Conservation (phyloP, 2,113 vertebrate species). For the Eulemur macaco region DNA sequence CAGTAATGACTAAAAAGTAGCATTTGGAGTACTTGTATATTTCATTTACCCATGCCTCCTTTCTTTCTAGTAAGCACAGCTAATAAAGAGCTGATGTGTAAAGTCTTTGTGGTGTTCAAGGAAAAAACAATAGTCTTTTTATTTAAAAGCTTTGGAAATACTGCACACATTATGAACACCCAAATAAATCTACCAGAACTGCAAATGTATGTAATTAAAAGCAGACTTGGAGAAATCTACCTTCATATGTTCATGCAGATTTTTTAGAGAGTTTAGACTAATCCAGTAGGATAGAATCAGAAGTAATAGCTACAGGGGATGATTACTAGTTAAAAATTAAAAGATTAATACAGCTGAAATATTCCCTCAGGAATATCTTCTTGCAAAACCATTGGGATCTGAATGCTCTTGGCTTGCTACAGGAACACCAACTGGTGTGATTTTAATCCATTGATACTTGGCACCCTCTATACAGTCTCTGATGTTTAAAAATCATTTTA, state of each 20-base stretch:
- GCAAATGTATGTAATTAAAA: slow-evolving; percentile 49
- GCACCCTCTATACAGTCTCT: neutral
- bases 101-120: neutral
- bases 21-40: neutral
- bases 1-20: neutral
- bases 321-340: slow-evolving; percentile 42
- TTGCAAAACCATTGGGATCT: slow-evolving; percentile 33
- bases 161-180: neutral
- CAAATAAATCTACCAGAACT: slow-evolving; percentile 13
- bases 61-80: neutral
- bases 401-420: slow-evolving; percentile 11
- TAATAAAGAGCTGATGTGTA: slow-evolving; percentile 47
- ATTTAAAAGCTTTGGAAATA: slow-evolving; percentile 49
- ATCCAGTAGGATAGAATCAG: slow-evolving; percentile 20
- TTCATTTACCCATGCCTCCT: neutral
- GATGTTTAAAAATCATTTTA: slow-evolving; percentile 3
- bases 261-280: slow-evolving; percentile 23
- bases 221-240: slow-evolving; percentile 12
- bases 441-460: slow-evolving; percentile 52
- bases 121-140: neutral
- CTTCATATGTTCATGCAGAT: neutral
- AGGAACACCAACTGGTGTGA: neutral
- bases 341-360: neutral
- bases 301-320: neutral
- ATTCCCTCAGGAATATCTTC: neutral